Evolutionary conservation across 1,140 invertebrate genomes (phyloP).

Genomic region (Babylonia areolata): DNA sequence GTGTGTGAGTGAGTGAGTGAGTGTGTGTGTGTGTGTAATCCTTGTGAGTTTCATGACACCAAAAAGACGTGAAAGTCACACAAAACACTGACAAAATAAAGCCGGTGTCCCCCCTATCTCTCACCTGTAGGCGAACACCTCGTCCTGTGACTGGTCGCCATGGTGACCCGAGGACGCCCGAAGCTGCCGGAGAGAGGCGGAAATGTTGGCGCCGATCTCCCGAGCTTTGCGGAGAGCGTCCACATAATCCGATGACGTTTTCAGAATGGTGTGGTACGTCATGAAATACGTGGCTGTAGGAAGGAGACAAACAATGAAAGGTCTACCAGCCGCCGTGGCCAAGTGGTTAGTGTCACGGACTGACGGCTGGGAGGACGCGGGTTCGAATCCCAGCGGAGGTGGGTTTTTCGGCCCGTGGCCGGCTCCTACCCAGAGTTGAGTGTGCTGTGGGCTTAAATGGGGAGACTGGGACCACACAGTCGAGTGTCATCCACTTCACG

Average conservation of each 20-base stretch:
- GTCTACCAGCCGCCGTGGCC: too few relatives aligned
- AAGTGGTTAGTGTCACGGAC: too few relatives aligned
- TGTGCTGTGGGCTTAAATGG: too few relatives aligned
- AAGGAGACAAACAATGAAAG: too few relatives aligned
- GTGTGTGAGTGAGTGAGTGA: not conserved
- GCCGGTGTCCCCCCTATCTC: not conserved
- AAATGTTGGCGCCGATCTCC: constrained; percentile 86
- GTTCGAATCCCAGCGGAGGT: too few relatives aligned
- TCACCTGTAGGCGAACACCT: constrained; percentile 91
- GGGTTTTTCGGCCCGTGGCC: too few relatives aligned
- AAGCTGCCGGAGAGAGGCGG: constrained; percentile 78
- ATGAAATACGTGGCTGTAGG: constrained; percentile 86
- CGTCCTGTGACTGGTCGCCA: constrained; percentile 55
- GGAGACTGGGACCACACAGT: too few relatives aligned
- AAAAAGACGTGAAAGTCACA: not conserved
- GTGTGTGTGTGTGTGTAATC: not conserved
- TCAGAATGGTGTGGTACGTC: constrained; percentile 90
- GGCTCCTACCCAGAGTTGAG: too few relatives aligned
- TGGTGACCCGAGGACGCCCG: not conserved
- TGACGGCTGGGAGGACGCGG: too few relatives aligned
- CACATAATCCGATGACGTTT: constrained; percentile 88
- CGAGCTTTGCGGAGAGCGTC: constrained; percentile 85
- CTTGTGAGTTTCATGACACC: not conserved
- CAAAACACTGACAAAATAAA: not conserved
- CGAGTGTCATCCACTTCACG: too few relatives aligned